Conservation (phyloP, 1,140 invertebrate species). For the Brachionus plicatilis region DNA sequence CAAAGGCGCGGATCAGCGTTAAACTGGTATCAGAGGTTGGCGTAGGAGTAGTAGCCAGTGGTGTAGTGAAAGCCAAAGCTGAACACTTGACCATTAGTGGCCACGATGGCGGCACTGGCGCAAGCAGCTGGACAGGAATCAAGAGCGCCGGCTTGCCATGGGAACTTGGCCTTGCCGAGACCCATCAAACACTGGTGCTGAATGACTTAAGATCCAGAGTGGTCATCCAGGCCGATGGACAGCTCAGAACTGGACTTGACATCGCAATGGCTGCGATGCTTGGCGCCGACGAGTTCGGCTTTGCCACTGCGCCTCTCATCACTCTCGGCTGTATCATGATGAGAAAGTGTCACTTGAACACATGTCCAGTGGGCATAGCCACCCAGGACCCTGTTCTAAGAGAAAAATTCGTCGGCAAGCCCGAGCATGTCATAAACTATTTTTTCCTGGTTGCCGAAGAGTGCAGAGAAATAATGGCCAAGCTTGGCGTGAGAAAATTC, state of each 20-base stretch:
- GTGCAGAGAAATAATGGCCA: slow-evolving; percentile 80
- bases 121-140: slow-evolving; percentile 87
- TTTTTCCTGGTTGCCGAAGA: slow-evolving; percentile 96
- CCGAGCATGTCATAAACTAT: slow-evolving; percentile 95
- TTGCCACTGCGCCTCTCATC: slow-evolving; percentile 94
- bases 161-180: slow-evolving; percentile 94
- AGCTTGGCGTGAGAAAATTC: slow-evolving; percentile 77
- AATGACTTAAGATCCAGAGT: slow-evolving; percentile 91
- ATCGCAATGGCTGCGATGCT: slow-evolving; percentile 89
- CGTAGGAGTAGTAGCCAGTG: slow-evolving; percentile 92
- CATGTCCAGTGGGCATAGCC: slow-evolving; percentile 95
- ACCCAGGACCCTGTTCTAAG: slow-evolving; percentile 85
- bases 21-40: slow-evolving; percentile 97
- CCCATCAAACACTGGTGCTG: slow-evolving; percentile 85
- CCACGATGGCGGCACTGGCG: slow-evolving; percentile 95
- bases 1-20: slow-evolving; percentile 85
- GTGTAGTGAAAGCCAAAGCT: slow-evolving; percentile 95
- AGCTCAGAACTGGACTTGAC: slow-evolving; percentile 59
- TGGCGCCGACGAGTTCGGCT: slow-evolving; percentile 97
- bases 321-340: slow-evolving; percentile 98
- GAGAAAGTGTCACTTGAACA: slow-evolving; percentile 98
- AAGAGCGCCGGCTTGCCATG: slow-evolving; percentile 92
- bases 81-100: slow-evolving; percentile 97
- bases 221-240: slow-evolving; percentile 71
- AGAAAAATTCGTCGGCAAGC: slow-evolving; percentile 93